Evolutionary conservation across 1,140 invertebrate genomes (phyloP).

Genomic region (Drosophila repletoides): DNA sequence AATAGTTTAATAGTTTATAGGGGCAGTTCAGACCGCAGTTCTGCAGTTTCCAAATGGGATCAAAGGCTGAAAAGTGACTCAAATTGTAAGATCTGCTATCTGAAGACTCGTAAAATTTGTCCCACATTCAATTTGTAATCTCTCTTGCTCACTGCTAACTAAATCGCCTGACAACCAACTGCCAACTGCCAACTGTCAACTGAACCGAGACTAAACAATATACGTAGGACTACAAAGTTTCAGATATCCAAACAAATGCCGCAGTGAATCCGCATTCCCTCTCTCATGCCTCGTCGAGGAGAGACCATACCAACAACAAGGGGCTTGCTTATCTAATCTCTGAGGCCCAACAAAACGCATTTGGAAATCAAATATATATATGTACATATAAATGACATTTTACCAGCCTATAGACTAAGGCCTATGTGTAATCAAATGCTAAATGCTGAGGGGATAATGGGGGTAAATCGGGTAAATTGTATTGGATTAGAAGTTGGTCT

Average conservation of each 20-base stretch:
- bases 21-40: not conserved
- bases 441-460: not conserved
- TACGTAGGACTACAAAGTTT: constrained; percentile 8
- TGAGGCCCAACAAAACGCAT: constrained; percentile 26
- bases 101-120: constrained; percentile 15
- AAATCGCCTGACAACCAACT: not conserved
- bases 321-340: constrained; percentile 43
- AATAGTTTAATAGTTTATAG: constrained; percentile 1
- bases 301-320: not conserved
- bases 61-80: constrained; percentile 23
- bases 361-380: constrained; percentile 41
- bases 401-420: constrained; percentile 15
- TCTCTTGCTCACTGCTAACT: not conserved
- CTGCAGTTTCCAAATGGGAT: not conserved
- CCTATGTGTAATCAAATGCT: constrained; percentile 20
- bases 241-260: constrained; percentile 53
- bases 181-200: constrained; percentile 21
- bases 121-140: constrained; percentile 28
- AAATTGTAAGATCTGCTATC: constrained; percentile 7
- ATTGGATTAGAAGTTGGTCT: constrained; percentile 30
- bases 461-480: constrained; percentile 16
- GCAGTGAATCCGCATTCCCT: constrained; percentile 33
- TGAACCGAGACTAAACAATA: not conserved
- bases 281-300: not conserved
- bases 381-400: not conserved